Evolutionary conservation across 2,888 invertebrate genomes (phyloP), one percentile per base, ranked within the genome.

Genomic region (Callosobruchus maculatus): DNA sequence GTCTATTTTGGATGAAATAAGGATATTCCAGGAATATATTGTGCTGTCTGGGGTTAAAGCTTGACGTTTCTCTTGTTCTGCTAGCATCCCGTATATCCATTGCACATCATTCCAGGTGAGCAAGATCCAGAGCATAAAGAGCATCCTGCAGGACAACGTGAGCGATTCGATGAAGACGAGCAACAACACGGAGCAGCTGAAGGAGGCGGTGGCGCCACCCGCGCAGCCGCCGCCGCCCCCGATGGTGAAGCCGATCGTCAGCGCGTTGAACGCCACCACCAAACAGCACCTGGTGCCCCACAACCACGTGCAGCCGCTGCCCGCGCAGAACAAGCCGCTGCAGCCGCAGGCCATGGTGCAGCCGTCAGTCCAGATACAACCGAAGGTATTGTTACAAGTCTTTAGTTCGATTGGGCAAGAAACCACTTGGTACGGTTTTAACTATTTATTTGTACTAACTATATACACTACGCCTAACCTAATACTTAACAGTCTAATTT

Each of bases 301-400:
- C 69, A 82, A 81, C 74, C 82, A 82, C 68, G 82, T 82, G 21
- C 84, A 83, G 77, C 82, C 82, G 0, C 78, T 77, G 30, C 78
- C 77, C 5, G 71, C 77, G 20, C 49, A 49, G 72, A 78, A 77
- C 31, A 83, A 83, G 20, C 77, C 81, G 20, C 72, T 78, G 18
- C 83, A 83, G 70, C 82, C 79, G 0, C 81, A 82, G 71, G 83
- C 83, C 7, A 80, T 82, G 76, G 84, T 86, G 0, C 86, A 85
- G 77, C 86, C 86, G 0, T 83, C 83, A n/a, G 78, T 84, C 30
- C 82, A 81, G 71, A 75, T 76, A 18, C 80, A 80, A 71, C 74
- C 21, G 21, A 31, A 71, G 30, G 76, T 21, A 79, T 70, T 70
- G 13, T 22, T 9, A 22, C 70, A 22, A 2, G 3, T 21, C 20